phyloP scores from a whole-genome alignment of 2,113 vertebrate genomes.

The Oostethus manadensis region DNA sequence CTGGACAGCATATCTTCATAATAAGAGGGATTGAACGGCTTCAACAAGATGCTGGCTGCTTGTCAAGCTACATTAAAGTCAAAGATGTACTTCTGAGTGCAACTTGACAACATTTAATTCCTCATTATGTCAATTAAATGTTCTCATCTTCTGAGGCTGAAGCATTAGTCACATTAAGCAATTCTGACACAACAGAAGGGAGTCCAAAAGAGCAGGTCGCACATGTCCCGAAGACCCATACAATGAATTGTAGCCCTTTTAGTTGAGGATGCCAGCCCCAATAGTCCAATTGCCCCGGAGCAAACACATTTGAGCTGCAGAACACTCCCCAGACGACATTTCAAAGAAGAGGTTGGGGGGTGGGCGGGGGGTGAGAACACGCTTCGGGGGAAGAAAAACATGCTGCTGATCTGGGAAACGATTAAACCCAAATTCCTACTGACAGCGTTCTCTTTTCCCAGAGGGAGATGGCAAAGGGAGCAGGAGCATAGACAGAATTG shows the following conservation, averaged over 20 bases:
- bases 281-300: slow-evolving; percentile 34
- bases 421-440: slow-evolving; percentile 56
- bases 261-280: slow-evolving; percentile 35
- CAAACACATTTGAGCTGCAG: slow-evolving; percentile 40
- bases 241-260: slow-evolving; percentile 24
- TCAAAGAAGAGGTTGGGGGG: slow-evolving; percentile 34
- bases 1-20: too few species aligned
- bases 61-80: too few species aligned
- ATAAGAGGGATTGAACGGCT: too few species aligned
- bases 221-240: neutral
- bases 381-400: slow-evolving; percentile 52
- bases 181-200: too few species aligned
- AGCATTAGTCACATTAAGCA: too few species aligned
- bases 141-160: too few species aligned
- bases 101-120: too few species aligned
- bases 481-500: slow-evolving; percentile 23
- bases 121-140: too few species aligned
- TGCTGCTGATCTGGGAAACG: slow-evolving; percentile 49
- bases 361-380: slow-evolving; percentile 32
- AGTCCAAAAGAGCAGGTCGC: too few species aligned
- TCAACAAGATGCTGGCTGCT: too few species aligned
- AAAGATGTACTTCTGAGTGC: too few species aligned
- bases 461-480: slow-evolving; percentile 37
- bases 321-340: slow-evolving; percentile 49
- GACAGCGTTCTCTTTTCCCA: slow-evolving; percentile 43